A percentile compares a stretch with the other conserved stretches of the same genome.
phyloP scores from a whole-genome alignment of 1,140 invertebrate species.

The Tribolium castaneum region DNA sequence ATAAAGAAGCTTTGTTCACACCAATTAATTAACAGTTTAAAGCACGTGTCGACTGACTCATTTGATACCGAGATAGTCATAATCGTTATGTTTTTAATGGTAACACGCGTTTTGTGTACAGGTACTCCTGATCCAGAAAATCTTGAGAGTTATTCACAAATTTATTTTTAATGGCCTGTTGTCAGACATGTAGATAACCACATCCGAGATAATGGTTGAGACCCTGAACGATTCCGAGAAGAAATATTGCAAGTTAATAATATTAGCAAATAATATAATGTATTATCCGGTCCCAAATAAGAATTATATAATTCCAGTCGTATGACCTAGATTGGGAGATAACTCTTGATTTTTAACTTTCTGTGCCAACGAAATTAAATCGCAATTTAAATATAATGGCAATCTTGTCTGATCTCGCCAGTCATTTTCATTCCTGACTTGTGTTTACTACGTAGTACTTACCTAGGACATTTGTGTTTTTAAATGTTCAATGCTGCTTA shows the following conservation, averaged over 20 bases:
- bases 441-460: constrained; percentile 1
- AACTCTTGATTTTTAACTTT: constrained; percentile 12
- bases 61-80: not conserved
- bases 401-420: not conserved
- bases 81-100: not conserved
- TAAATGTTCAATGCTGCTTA: constrained; percentile 27
- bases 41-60: constrained; percentile 6
- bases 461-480: not conserved
- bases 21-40: not conserved
- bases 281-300: not conserved
- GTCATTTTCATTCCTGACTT: not conserved
- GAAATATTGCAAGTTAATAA: not conserved
- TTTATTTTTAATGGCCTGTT: too few species aligned
- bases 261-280: not conserved
- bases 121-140: not conserved
- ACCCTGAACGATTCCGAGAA: not conserved
- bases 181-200: too few species aligned
- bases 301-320: constrained; percentile 21
- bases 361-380: not conserved
- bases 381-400: not conserved
- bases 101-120: not conserved
- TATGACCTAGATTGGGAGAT: constrained; percentile 21
- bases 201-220: too few species aligned
- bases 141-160: too few species aligned
- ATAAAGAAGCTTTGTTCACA: not conserved